Conservation (phyloP, 2,113 vertebrate genomes). For the Rhombomys opimus region DNA sequence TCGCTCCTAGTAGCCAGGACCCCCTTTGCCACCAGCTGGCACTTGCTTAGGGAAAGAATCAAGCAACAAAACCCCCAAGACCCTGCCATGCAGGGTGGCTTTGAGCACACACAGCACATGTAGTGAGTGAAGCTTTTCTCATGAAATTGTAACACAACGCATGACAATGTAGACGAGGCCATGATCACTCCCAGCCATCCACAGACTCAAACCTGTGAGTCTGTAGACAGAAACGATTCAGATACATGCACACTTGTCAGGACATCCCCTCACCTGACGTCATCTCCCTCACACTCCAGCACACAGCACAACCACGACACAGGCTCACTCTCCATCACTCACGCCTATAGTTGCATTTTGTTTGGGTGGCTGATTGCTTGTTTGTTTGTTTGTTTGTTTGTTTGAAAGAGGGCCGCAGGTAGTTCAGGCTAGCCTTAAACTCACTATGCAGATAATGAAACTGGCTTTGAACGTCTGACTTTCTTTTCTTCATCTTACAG, state of each 20-base stretch:
- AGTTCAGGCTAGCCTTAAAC: neutral
- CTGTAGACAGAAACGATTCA: too few relatives aligned
- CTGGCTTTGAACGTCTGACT: neutral
- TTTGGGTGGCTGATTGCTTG: neutral
- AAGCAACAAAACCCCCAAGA: neutral
- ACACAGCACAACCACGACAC: neutral
- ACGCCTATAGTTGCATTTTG: neutral
- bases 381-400: neutral
- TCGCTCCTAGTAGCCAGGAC: neutral
- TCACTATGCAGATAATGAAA: neutral
- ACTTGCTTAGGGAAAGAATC: neutral
- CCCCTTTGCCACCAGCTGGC: neutral
- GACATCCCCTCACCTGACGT: too few relatives aligned
- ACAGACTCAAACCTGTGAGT: neutral
- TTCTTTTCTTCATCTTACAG: neutral
- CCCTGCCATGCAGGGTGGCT: too few relatives aligned
- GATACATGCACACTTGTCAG: too few relatives aligned
- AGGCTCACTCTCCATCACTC: neutral
- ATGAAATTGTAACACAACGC: rapidly evolving
- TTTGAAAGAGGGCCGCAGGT: neutral
- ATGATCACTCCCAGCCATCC: rapidly evolving
- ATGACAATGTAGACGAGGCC: neutral
- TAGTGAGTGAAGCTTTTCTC: too few relatives aligned
- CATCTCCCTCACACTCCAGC: neutral
- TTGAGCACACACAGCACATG: rapidly evolving